Base-by-base conservation (phyloP, 2,113 vertebrate species). In the Etheostoma cragini region DNA sequence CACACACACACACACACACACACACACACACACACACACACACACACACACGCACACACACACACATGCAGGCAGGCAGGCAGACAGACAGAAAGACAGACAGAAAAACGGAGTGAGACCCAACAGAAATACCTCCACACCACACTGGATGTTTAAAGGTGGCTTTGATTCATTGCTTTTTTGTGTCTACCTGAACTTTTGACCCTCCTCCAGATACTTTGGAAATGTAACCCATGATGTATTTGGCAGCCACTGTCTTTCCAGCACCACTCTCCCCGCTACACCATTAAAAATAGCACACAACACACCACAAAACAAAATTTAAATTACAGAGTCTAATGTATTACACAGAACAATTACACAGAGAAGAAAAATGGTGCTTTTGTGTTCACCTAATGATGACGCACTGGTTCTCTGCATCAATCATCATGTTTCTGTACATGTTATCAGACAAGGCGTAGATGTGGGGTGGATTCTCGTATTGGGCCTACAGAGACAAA, bases 201-300 rank as follows among this genome's bases (percentile, higher is more conserved):
- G 96, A 42, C 4, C 98, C 98, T 3, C 98, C 98, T 0, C 98
- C 98, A 0, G 98, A 99, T 65, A 99, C 98, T 94, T 98, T 99
- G 86, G 98, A 99, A 92, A 99, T 97, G 94, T 99, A 99, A 66
- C 98, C 96, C 98, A 99, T 99, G 90, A 99, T 99, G 90, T 99
- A 99, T 88, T 99, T 99, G 0, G 98, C 98, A 6, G 97, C 98
- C 77, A 99, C 98, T 0, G 98, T 99, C 90, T 99, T 99, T 30
- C 98, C 98, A 0, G 98, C 98, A 1, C 98, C 98, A 0, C 98
- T 99, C 86, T 99, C 98, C 47, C 98, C 98, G 0, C 98, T 99
- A 87, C 15, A 17, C 6, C 17, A 57, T 3, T 3, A 13, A n/a
- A 63, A 60, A 50, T 1, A 49, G 11, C 17, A 60, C 19, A 67